phyloP scores from a whole-genome alignment of 1,140 invertebrate genomes.

The Teleopsis dalmanni region DNA sequence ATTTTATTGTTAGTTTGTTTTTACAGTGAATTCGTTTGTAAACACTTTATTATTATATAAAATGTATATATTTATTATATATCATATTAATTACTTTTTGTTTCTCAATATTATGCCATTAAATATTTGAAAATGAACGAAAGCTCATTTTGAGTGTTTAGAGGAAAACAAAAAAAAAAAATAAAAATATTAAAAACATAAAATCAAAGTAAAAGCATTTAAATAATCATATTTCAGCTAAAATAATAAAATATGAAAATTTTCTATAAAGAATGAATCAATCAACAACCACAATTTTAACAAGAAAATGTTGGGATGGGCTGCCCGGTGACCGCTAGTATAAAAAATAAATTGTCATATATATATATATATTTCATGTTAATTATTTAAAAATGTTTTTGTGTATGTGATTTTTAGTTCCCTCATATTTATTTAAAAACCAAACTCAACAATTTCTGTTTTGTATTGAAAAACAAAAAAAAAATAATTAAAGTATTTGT shows the following conservation, averaged over 20 bases:
- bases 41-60: too few species aligned
- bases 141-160: too few species aligned
- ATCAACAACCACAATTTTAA: not conserved
- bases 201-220: not conserved
- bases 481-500: too few species aligned
- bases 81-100: too few species aligned
- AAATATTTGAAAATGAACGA: too few species aligned
- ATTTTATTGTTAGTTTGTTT: too few species aligned
- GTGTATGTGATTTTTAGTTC: not conserved
- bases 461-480: too few species aligned
- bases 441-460: too few species aligned
- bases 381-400: not conserved
- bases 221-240: not conserved
- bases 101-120: too few species aligned
- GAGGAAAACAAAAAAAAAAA: not conserved
- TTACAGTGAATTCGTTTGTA: too few species aligned
- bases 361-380: not conserved
- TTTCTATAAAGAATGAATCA: not conserved
- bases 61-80: too few species aligned
- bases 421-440: not conserved
- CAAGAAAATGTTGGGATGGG: constrained; percentile 43
- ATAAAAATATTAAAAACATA: not conserved
- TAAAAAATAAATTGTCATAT: not conserved
- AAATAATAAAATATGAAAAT: not conserved
- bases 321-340: constrained; percentile 44